phyloP scores from a whole-genome alignment of 2,888 invertebrate genomes.

The Pristionchus mayeri region DNA sequence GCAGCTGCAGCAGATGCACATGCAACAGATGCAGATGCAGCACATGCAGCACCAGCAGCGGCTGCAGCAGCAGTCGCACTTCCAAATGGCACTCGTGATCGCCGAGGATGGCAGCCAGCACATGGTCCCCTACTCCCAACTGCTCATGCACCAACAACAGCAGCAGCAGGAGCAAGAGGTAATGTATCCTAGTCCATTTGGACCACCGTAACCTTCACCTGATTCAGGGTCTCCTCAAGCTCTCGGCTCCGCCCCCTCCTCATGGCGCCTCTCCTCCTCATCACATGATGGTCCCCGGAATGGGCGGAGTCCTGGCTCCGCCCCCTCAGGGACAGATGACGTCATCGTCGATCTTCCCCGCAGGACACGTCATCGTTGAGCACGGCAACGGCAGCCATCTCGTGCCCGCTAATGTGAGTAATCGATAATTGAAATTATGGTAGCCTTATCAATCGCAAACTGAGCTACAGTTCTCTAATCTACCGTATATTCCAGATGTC shows the following conservation, averaged over 20 bases:
- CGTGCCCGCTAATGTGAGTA: neutral
- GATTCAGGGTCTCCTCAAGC: constrained; percentile 35
- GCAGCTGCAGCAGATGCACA: neutral
- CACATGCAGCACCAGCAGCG: neutral
- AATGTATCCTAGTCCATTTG: neutral
- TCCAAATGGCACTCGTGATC: neutral
- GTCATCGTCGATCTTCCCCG: constrained; percentile 19
- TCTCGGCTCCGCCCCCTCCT: neutral
- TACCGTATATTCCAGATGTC: constrained; percentile 18
- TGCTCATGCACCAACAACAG: neutral
- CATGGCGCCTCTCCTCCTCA: neutral
- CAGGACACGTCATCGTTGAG: neutral
- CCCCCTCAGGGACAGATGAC: constrained; percentile 7
- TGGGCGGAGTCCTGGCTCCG: neutral
- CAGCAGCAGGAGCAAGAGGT: neutral
- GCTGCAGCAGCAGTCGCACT: neutral
- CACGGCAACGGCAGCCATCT: neutral
- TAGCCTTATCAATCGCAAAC: neutral
- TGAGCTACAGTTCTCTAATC: neutral
- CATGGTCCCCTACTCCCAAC: neutral
- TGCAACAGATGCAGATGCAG: neutral
- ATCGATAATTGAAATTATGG: too few relatives aligned
- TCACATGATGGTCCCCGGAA: neutral
- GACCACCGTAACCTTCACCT: neutral
- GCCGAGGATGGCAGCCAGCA: neutral